phyloP scores from a whole-genome alignment of 1,140 invertebrate species.

The Leptinotarsa defecta region DNA sequence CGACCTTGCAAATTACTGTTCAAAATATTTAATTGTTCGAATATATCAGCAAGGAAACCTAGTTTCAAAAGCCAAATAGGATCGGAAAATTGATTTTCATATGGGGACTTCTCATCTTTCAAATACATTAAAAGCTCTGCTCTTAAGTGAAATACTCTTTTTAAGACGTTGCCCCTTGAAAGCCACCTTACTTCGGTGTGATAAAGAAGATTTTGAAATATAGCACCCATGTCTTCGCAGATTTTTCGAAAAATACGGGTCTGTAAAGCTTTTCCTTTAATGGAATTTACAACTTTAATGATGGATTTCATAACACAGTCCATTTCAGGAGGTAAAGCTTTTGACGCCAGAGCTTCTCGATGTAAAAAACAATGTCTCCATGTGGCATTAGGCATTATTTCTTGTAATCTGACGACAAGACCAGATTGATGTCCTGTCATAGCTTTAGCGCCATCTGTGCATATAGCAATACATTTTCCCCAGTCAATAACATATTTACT shows the following conservation, averaged over 20 bases:
- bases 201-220: conserved; percentile 32
- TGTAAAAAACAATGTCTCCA: conserved; percentile 51
- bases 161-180: background rate
- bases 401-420: conserved; percentile 46
- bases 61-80: conserved; percentile 18
- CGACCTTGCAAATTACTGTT: conserved; percentile 30
- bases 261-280: conserved; percentile 47
- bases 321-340: conserved; percentile 25
- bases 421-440: conserved; percentile 51
- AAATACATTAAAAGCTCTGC: too few relatives aligned
- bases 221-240: conserved; percentile 47
- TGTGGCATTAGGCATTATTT: conserved; percentile 44
- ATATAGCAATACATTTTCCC: conserved; percentile 48
- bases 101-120: too few relatives aligned
- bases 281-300: conserved; percentile 44
- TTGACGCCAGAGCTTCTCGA: conserved; percentile 46
- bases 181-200: conserved; percentile 26
- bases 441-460: conserved; percentile 53
- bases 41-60: conserved; percentile 29
- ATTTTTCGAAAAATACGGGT: conserved; percentile 42
- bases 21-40: conserved; percentile 32
- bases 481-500: conserved; percentile 38
- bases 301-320: conserved; percentile 20
- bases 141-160: background rate
- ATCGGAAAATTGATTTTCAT: conserved; percentile 4